These are phyloP conservation scores for Drosophila pectinifera DNA, from an alignment of 1,140 invertebrate genomes.

Conservation along the genomic window DNA sequence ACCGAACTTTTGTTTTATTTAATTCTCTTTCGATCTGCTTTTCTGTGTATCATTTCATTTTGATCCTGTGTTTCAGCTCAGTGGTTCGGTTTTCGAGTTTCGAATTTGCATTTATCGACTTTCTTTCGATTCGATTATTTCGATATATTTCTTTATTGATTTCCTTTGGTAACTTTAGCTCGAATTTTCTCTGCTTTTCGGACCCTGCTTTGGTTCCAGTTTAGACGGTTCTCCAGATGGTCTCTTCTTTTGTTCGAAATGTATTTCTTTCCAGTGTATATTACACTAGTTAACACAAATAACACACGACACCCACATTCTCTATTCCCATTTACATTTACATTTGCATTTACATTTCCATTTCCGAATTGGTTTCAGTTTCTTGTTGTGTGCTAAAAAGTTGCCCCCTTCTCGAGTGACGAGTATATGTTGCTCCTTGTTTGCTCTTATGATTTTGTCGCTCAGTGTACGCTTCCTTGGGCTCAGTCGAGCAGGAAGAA, in stretches of 20 bases:
- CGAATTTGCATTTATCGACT: neutral
- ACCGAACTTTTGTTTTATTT: slow-evolving; percentile 55
- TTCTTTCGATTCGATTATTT: slow-evolving; percentile 21
- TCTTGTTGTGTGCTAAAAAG: slow-evolving; percentile 34
- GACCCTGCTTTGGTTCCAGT: slow-evolving; percentile 5
- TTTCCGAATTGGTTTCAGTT: slow-evolving; percentile 36
- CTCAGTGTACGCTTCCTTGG: slow-evolving; percentile 50
- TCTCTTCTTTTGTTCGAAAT: slow-evolving; percentile 1
- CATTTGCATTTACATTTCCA: slow-evolving; percentile 1
- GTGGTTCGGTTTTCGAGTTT: slow-evolving; percentile 19
- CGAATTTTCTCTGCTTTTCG: slow-evolving; percentile 3
- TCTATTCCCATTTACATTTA: slow-evolving; percentile 6
- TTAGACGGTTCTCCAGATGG: slow-evolving; percentile 6
- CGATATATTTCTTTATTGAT: neutral
- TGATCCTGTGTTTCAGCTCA: slow-evolving; percentile 8
- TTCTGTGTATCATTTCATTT: slow-evolving; percentile 17
- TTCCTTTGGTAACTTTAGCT: slow-evolving; percentile 5
- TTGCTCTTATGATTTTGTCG: slow-evolving; percentile 53
- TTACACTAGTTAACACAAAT: slow-evolving; percentile 22
- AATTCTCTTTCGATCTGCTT: slow-evolving; percentile 23
- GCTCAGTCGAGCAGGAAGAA: slow-evolving; percentile 15
- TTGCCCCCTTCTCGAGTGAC: slow-evolving; percentile 12
- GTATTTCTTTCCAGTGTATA: slow-evolving; percentile 19
- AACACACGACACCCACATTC: slow-evolving; percentile 21
- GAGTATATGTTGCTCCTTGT: slow-evolving; percentile 29